phyloP scores from a whole-genome alignment of 1,140 invertebrate species.

The Tetraneura akinire region DNA sequence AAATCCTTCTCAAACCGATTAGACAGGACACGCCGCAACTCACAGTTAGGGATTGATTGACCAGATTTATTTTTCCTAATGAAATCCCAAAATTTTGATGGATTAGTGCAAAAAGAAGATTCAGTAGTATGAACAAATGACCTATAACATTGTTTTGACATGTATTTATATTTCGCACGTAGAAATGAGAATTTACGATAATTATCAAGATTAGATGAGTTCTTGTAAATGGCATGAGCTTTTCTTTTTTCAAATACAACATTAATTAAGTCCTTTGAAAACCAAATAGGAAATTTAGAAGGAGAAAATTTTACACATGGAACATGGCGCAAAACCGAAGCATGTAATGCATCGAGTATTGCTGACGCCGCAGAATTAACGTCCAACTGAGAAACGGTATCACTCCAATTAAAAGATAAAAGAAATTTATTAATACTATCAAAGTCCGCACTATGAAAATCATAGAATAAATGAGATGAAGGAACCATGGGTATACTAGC shows the following conservation, averaged over 20 bases:
- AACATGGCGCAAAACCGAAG: not conserved
- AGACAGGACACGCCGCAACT: no score
- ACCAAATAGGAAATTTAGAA: not conserved
- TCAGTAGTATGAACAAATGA: not conserved
- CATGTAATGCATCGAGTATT: not conserved
- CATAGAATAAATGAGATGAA: slow-evolving; percentile 16
- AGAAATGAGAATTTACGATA: no score
- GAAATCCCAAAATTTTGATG: slow-evolving; percentile 7
- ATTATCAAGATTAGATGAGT: not conserved
- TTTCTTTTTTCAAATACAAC: not conserved
- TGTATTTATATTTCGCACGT: no score
- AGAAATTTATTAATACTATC: not conserved
- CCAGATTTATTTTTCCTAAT: not conserved
- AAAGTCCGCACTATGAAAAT: not conserved
- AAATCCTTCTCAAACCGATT: no score
- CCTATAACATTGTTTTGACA: no score
- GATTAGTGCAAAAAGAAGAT: no score
- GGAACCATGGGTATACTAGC: not conserved
- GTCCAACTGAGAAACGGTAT: not conserved
- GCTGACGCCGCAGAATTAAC: not conserved
- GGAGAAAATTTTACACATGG: not conserved
- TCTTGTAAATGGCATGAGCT: slow-evolving; percentile 11
- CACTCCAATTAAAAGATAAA: slow-evolving; percentile 2
- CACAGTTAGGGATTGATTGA: not conserved
- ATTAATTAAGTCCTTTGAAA: slow-evolving; percentile 7